These are phyloP conservation scores for Cydia fagiglandana DNA, from an alignment of 1,140 invertebrate species.

Conservation along the genomic window DNA sequence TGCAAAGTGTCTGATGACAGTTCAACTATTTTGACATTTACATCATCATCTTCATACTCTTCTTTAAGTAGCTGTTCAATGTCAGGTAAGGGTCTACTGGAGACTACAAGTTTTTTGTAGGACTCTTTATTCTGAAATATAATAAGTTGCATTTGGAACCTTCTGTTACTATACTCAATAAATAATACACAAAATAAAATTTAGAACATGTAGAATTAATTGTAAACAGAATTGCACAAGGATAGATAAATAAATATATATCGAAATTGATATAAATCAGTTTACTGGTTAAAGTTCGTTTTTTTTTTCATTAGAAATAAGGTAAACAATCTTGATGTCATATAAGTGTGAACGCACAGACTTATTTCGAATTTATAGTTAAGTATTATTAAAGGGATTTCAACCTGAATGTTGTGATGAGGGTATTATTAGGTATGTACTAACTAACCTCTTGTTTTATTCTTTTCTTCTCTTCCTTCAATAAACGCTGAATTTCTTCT, in stretches of 20 bases:
- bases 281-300: no score
- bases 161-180: not conserved
- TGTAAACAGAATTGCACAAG: no score
- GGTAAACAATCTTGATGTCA: no score
- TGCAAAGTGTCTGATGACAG: constrained; percentile 83
- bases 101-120: constrained; percentile 83
- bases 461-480: constrained; percentile 87
- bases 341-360: no score
- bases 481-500: constrained; percentile 83
- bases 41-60: constrained; percentile 86
- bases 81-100: constrained; percentile 83
- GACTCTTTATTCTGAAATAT: constrained; percentile 81
- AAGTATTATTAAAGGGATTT: no score
- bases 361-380: no score
- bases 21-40: constrained; percentile 87
- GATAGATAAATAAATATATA: no score
- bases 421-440: not conserved
- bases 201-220: no score
- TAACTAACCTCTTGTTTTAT: constrained; percentile 83
- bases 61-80: constrained; percentile 83
- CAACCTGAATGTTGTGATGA: not conserved
- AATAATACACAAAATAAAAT: no score
- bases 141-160: not conserved
- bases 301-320: no score
- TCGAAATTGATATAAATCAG: no score